Conservation (phyloP, 2,888 invertebrate species). For the Apotomis betuletana region DNA sequence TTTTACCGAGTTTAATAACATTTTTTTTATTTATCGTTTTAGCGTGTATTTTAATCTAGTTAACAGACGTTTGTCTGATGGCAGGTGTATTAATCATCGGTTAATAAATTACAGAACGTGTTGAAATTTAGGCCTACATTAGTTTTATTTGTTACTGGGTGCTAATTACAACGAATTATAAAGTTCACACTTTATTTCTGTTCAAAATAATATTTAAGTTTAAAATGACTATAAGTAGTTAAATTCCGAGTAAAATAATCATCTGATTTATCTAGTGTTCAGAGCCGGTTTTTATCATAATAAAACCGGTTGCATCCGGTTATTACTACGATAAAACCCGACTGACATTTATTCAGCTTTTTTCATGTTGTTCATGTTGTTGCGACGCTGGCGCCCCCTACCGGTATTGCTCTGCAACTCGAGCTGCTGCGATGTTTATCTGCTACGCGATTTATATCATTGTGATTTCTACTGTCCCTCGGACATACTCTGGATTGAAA, state of each 20-base stretch:
- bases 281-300: background rate
- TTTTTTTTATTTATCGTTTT: too few species aligned
- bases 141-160: background rate
- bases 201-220: too few species aligned
- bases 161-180: background rate
- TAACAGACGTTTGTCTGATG: too few species aligned
- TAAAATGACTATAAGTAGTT: too few species aligned
- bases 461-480: background rate
- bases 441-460: conserved; percentile 24
- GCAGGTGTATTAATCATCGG: too few species aligned
- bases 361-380: background rate
- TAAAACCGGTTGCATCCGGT: background rate
- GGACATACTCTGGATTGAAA: conserved; percentile 13
- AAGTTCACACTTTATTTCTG: background rate
- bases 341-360: background rate
- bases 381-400: conserved; percentile 8
- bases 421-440: conserved; percentile 22
- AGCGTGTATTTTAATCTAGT: too few species aligned
- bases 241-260: too few species aligned
- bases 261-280: too few species aligned
- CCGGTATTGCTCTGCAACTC: conserved; percentile 12
- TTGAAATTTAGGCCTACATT: too few species aligned
- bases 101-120: too few species aligned
- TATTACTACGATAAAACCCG: background rate
- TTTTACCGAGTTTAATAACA: background rate